phyloP scores from a whole-genome alignment of 2,888 invertebrate species.

The Netelia fuscicornis region DNA sequence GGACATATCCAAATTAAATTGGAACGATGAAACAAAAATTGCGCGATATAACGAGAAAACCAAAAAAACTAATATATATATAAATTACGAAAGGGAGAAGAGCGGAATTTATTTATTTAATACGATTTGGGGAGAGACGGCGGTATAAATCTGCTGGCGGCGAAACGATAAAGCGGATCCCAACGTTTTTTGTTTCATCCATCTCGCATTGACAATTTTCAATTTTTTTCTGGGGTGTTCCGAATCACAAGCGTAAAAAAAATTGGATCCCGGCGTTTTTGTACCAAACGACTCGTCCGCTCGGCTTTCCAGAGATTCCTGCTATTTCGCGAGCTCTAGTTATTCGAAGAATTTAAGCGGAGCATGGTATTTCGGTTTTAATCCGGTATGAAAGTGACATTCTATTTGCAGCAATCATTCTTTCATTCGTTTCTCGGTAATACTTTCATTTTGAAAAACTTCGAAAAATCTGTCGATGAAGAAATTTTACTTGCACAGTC shows the following conservation, averaged over 20 bases:
- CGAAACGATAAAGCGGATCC: slow-evolving; percentile 4
- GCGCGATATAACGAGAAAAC: slow-evolving; percentile 7
- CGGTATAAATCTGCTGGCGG: slow-evolving; percentile 4
- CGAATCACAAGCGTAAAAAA: slow-evolving; percentile 15
- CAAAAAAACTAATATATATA: not conserved
- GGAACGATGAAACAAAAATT: slow-evolving; percentile 25
- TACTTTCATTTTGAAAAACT: no score
- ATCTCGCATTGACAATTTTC: slow-evolving; percentile 43
- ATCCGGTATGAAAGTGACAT: no score
- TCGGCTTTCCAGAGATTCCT: not conserved
- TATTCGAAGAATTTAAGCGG: not conserved
- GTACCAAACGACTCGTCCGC: not conserved
- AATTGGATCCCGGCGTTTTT: slow-evolving; percentile 6
- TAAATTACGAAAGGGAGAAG: not conserved
- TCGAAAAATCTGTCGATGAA: no score
- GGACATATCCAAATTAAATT: slow-evolving; percentile 8
- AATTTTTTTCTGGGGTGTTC: slow-evolving; percentile 29
- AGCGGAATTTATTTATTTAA: slow-evolving; percentile 21
- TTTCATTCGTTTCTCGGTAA: no score
- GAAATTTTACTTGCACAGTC: no score
- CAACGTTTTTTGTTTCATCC: slow-evolving; percentile 5
- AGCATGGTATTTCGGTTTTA: not conserved
- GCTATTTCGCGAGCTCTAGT: not conserved
- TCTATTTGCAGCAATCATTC: no score
- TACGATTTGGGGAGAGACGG: slow-evolving; percentile 27